Evolutionary conservation across 1,140 invertebrate species (phyloP), one percentile per base, ranked within the genome.

Genomic region (Saccostrea glomerata): DNA sequence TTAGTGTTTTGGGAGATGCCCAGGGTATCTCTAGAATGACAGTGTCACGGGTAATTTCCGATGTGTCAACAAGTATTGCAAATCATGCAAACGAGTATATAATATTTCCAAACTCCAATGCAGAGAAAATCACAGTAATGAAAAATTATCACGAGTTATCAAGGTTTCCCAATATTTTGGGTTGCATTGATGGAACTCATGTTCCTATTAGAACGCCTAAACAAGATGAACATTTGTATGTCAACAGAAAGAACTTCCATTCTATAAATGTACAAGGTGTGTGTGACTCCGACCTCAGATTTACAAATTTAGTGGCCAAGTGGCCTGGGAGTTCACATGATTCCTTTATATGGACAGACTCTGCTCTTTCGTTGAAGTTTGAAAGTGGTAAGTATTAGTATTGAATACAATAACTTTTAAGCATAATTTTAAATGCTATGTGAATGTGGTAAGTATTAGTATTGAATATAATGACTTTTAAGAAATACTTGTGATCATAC

Each of bases 201-300:
- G 87, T 96, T 30, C 87, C 90, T 0, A 94, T 94, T 89, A 94
- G 95, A 94, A 88, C 95, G 92, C 87, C 96, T 94, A 30, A 88
- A 94, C 55, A 66, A 36, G 93, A 92, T 89, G 96, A 96, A 86
- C 92, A 92, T 9, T 90, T 93, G 15, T 96, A 93, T 94, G 95
- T 92, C 30, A 36, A 36, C 30, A 36, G 30, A 36, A 36, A 36
- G 30, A 36, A 36, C 30, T 36, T 36, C 2, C 95, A 95, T 92
- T 95, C 94, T 85, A 89, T 89, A 7, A 89, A 87, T 84, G 83
- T 84, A 17, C 89, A 89, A 70, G 66, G 83, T n/a, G 73, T 87
- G 15, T 36, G 30, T 36, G 30, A 36, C 30, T 36, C 30, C 30
- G 30, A 36, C 30, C 30, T 36, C 30, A 36, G 30, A 36, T 36